phyloP scores from a whole-genome alignment of 1,140 invertebrate species.

The Metopolophium dirhodum region DNA sequence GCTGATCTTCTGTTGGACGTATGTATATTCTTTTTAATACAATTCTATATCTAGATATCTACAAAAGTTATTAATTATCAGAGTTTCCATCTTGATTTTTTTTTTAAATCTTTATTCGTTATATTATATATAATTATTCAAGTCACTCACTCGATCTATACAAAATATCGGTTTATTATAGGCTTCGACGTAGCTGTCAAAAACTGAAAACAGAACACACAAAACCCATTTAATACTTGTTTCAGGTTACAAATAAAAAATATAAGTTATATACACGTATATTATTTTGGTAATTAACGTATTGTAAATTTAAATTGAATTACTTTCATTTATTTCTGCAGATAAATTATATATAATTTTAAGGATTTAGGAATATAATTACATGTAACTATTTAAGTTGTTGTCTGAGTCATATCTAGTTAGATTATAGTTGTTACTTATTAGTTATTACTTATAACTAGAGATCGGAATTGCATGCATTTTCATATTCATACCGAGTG shows the following conservation, averaged over 20 bases:
- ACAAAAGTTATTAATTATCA: neutral
- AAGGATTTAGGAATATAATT: too few species aligned
- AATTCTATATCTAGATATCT: neutral
- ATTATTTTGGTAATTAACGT: neutral
- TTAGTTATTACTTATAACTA: too few species aligned
- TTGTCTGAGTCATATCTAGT: too few species aligned
- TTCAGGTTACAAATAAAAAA: too few species aligned
- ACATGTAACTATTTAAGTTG: too few species aligned
- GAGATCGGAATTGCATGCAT: too few species aligned
- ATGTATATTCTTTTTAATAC: slow-evolving; percentile 50
- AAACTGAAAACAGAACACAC: too few species aligned
- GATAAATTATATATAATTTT: neutral
- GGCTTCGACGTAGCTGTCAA: neutral
- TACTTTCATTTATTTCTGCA: neutral
- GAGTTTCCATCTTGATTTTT: neutral
- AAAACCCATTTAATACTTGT: too few species aligned
- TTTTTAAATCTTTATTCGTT: neutral
- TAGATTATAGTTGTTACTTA: too few species aligned
- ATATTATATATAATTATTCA: neutral
- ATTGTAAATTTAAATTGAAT: neutral
- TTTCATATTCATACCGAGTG: too few species aligned
- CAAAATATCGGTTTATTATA: neutral
- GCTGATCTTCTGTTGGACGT: slow-evolving; percentile 60
- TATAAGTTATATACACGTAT: neutral
- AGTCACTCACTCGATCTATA: neutral